These are phyloP conservation scores for Cisticola juncidis DNA, from an alignment of 2,113 vertebrate genomes.

Conservation along the genomic window DNA sequence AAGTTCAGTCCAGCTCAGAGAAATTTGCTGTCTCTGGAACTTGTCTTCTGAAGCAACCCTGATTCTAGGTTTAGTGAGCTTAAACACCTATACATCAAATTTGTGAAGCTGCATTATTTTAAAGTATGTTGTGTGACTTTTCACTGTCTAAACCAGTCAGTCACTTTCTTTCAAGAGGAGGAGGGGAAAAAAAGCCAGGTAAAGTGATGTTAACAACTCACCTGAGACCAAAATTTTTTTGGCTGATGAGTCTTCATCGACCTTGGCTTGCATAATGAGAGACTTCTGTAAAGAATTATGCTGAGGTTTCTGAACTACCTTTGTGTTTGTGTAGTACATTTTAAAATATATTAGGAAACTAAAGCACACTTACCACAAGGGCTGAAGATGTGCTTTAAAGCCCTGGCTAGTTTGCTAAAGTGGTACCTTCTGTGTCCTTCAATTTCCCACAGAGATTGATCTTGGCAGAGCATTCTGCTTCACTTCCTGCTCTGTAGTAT, in stretches of 20 bases:
- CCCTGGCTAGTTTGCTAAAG: not conserved
- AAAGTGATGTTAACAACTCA: not conserved
- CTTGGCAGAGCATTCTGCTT: not conserved
- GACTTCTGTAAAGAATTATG: not conserved
- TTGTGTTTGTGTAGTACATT: not conserved
- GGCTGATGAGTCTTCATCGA: not conserved
- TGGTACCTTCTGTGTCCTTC: not conserved
- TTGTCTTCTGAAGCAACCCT: not conserved
- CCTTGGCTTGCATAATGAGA: not conserved
- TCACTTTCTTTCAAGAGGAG: not conserved
- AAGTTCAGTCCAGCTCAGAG: not conserved
- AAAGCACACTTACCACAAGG: not conserved
- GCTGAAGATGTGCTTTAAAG: not conserved
- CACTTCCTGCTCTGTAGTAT: not conserved
- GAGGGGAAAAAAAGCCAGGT: not conserved
- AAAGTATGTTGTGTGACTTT: not conserved
- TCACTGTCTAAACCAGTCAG: not conserved
- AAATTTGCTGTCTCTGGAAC: not conserved
- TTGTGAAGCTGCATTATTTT: not conserved
- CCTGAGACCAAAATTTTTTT: not conserved
- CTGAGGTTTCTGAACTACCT: not conserved
- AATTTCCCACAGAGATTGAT: not conserved
- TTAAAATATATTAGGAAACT: not conserved
- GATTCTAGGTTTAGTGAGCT: not conserved
- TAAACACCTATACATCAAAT: not conserved